Conservation (phyloP, 2,113 vertebrate species). For the Neodontobutis hainanensis region DNA sequence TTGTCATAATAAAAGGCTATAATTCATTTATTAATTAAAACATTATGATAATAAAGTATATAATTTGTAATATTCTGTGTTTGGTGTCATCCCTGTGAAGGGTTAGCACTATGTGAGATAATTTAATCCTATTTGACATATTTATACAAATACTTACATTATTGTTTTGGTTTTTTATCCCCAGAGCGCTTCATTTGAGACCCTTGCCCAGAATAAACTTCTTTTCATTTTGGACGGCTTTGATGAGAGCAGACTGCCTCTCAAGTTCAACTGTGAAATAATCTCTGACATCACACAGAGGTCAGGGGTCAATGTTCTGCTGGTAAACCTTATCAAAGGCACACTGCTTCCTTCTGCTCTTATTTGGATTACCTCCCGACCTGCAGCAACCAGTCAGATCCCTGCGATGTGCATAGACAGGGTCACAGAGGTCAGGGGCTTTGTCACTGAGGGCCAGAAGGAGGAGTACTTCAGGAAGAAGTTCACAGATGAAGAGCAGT, state of each 20-base stretch:
- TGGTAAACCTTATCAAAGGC: not conserved
- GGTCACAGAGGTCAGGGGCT: conserved; percentile 5
- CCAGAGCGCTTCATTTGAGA: not conserved
- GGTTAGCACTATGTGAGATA: no score
- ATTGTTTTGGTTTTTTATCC: not conserved
- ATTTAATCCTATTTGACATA: no score
- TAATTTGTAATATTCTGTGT: no score
- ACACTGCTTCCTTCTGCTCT: not conserved
- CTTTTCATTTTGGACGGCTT: not conserved
- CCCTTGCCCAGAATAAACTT: not conserved
- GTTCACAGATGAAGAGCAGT: not conserved
- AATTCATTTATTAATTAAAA: no score
- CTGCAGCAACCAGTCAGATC: not conserved
- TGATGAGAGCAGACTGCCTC: not conserved
- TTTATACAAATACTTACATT: no score
- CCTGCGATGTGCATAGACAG: not conserved
- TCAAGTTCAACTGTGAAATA: not conserved
- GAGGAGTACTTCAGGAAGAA: not conserved
- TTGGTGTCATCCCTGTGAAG: no score
- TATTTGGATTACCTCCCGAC: not conserved
- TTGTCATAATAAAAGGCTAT: no score
- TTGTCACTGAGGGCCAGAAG: not conserved
- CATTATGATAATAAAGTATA: no score
- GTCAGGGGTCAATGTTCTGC: not conserved
- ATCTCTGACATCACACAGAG: not conserved